phyloP scores from a whole-genome alignment of 2,888 invertebrate genomes.

The Melieria picta region DNA sequence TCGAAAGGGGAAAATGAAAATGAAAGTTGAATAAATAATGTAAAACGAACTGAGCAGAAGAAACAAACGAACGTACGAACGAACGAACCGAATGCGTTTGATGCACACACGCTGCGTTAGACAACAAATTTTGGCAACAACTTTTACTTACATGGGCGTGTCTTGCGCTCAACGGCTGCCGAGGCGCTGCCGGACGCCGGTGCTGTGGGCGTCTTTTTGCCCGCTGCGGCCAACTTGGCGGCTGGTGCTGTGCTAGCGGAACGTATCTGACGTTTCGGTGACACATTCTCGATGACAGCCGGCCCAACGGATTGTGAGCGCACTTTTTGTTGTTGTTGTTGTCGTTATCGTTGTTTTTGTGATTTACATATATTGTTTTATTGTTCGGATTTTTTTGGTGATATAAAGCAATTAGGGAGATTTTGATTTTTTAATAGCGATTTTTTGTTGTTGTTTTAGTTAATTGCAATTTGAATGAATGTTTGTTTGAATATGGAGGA shows the following conservation, averaged over 20 bases:
- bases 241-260: slow-evolving; percentile 66
- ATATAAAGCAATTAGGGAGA: slow-evolving; percentile 18
- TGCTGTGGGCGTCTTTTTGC: slow-evolving; percentile 70
- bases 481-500: slow-evolving; percentile 5
- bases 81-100: slow-evolving; percentile 27
- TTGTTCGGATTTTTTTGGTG: slow-evolving; percentile 9
- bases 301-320: slow-evolving; percentile 80
- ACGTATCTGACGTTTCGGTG: slow-evolving; percentile 80
- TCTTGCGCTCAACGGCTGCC: slow-evolving; percentile 69
- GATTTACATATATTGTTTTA: slow-evolving; percentile 6
- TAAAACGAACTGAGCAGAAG: slow-evolving; percentile 10
- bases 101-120: too few relatives aligned
- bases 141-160: slow-evolving; percentile 76
- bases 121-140: slow-evolving; percentile 32
- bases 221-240: slow-evolving; percentile 73
- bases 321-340: slow-evolving; percentile 57
- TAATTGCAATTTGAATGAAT: background rate
- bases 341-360: slow-evolving; percentile 8
- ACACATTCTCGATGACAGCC: slow-evolving; percentile 71
- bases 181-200: slow-evolving; percentile 61
- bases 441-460: background rate
- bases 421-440: slow-evolving; percentile 17
- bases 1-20: background rate
- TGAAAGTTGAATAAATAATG: slow-evolving; percentile 4
- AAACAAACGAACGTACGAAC: slow-evolving; percentile 26